Evolutionary conservation across 1,140 invertebrate genomes (phyloP), one percentile per base, ranked within the genome.

Genomic region (Dinothrombium tinctorium): DNA sequence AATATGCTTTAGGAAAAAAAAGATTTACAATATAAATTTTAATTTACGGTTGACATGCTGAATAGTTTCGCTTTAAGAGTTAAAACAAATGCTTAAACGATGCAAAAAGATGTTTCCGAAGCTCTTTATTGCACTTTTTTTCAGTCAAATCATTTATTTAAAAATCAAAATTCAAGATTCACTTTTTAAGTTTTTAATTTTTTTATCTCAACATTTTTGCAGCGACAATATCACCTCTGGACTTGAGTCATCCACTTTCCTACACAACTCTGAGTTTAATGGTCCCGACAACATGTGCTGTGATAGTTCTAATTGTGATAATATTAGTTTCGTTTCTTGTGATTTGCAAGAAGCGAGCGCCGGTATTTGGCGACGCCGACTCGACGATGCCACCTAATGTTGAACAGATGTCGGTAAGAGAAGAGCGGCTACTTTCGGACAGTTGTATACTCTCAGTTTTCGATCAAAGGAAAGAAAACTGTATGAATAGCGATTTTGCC

Each of bases 251-350:
- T 6, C 37, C 37, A 11, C 19, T 25, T 8, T 11, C 33, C 33
- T 39, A 39, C 22, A 11, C 37, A 25, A 28, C 22, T 9, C 22
- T 39, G 9, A 39, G 22, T 9, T 26, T 39, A 3, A 26, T 39
- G 37, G 24, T 29, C 9, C 37, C 37, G 22, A 39, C 37, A 14
- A 39, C 14, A 17, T 39, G 37, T 39, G 37, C 37, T 20, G 37
- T 39, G 15, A 39, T 39, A 28, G 37, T 39, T 14, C 22, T 39
- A 11, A 39, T 39, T 19, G 37, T 39, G n/a, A 39, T 39, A 14
- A n/a, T 39, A 3, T 2, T 39, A 7, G 22, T 39, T 19, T n/a
- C 37, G 14, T 25, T 39, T 9, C 19, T 36, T 6, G 12, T 36
- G 33, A 36, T 36, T 21, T 22, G 23, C 23, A n/a, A 9, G 4